Percentiles rank a stretch among this genome's conserved stretches.
phyloP scores from a whole-genome alignment of 2,797 vertebrate genomes.

The Trachurus trachurus region DNA sequence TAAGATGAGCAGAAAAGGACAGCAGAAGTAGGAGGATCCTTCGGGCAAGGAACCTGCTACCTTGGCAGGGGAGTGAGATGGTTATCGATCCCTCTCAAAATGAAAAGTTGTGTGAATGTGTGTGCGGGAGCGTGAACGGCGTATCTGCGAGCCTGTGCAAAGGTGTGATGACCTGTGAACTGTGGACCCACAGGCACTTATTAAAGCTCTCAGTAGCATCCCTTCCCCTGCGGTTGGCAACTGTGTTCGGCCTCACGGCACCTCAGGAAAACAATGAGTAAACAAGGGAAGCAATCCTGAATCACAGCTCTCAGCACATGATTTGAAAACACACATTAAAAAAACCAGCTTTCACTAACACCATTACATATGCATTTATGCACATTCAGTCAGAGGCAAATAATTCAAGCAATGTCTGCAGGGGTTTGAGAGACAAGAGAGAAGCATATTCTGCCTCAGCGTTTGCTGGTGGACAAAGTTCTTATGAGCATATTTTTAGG shows the following conservation, averaged over 20 bases:
- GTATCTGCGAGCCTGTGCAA: slow-evolving; percentile 26
- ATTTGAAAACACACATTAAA: slow-evolving; percentile 65
- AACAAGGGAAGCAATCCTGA: slow-evolving; percentile 80
- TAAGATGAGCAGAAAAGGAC: not conserved
- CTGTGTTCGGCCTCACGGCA: slow-evolving; percentile 51
- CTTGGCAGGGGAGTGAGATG: slow-evolving; percentile 17
- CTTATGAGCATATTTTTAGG: slow-evolving; percentile 26
- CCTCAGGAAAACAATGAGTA: slow-evolving; percentile 73
- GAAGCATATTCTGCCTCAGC: slow-evolving; percentile 44
- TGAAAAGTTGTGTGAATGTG: slow-evolving; percentile 37
- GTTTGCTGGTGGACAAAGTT: slow-evolving; percentile 40
- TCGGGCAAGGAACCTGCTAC: slow-evolving; percentile 40
- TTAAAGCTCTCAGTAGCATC: slow-evolving; percentile 71
- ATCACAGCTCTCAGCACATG: slow-evolving; percentile 70
- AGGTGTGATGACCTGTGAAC: slow-evolving; percentile 77
- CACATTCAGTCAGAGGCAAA: slow-evolving; percentile 70
- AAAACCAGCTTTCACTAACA: slow-evolving; percentile 64
- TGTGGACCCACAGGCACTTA: slow-evolving; percentile 68
- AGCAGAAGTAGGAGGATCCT: slow-evolving; percentile 33
- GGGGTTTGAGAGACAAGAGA: slow-evolving; percentile 55
- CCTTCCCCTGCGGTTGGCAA: slow-evolving; percentile 44
- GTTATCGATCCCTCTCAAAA: slow-evolving; percentile 60
- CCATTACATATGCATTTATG: slow-evolving; percentile 77
- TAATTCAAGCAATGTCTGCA: slow-evolving; percentile 62
- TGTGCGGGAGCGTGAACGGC: not conserved